Evolutionary conservation across 2,113 vertebrate species (phyloP).

Genomic region (Notiomystis cincta): DNA sequence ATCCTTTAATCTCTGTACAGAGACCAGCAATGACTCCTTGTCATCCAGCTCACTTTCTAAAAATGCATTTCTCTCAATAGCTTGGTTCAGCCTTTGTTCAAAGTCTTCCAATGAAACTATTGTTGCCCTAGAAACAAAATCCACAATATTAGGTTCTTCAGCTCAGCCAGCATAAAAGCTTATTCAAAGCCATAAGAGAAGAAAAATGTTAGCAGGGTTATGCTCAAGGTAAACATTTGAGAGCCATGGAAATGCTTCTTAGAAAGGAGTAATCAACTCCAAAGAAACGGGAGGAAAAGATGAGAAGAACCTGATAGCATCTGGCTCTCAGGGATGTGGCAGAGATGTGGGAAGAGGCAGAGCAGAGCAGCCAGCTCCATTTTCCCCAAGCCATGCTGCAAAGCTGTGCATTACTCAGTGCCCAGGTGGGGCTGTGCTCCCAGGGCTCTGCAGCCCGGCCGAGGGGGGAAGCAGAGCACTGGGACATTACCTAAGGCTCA

Average conservation of each 20-base stretch:
- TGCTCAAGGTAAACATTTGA: background rate
- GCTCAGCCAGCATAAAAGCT: background rate
- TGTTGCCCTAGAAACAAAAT: conserved; percentile 82
- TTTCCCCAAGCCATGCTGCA: background rate
- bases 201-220: background rate
- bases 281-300: background rate
- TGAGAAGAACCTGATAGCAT: background rate
- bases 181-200: background rate
- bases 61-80: conserved; percentile 97
- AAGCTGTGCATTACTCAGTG: background rate
- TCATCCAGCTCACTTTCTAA: conserved; percentile 98
- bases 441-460: background rate
- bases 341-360: background rate
- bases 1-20: conserved; percentile 96
- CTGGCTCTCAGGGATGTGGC: background rate
- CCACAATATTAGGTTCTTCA: conserved; percentile 39
- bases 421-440: background rate
- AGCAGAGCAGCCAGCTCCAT: background rate
- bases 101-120: conserved; percentile 99
- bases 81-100: conserved; percentile 95
- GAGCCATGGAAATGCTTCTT: background rate
- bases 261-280: background rate
- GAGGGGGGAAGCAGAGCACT: background rate
- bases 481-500: background rate
- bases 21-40: conserved; percentile 94